Percentiles rank a stretch among this genome's conserved stretches.
These are phyloP conservation scores for Pimpla rufipes DNA, from an alignment of 2,888 invertebrate species.

Conservation along the genomic window DNA sequence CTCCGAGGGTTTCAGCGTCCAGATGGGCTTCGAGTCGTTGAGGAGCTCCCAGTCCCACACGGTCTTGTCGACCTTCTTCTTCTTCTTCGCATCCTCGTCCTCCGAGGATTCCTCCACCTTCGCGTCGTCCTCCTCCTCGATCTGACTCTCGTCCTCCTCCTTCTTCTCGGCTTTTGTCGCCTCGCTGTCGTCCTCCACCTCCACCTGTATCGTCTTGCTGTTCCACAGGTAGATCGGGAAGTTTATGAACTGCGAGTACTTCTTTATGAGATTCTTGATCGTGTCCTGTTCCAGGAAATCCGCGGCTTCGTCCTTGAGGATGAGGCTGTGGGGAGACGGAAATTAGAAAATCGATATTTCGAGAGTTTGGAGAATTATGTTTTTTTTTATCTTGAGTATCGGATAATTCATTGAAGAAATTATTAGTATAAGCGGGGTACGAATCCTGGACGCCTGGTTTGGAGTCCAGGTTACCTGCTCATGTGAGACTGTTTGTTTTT, in stretches of 20 bases:
- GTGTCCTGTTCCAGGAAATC: constrained; percentile 98
- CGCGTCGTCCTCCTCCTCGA: constrained; percentile 87
- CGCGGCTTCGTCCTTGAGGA: constrained; percentile 98
- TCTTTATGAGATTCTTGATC: constrained; percentile 95
- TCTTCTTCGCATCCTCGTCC: constrained; percentile 88
- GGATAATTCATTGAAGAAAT: no score
- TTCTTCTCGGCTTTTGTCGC: constrained; percentile 89
- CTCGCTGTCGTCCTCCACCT: constrained; percentile 87
- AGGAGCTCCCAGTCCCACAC: constrained; percentile 99
- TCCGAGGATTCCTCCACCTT: constrained; percentile 89
- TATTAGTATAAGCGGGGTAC: no score
- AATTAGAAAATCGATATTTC: constrained; percentile 71
- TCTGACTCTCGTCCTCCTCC: constrained; percentile 85
- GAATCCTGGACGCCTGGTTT: no score
- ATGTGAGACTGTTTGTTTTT: no score
- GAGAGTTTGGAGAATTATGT: not conserved
- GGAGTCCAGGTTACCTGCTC: no score
- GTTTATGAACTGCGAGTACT: constrained; percentile 99
- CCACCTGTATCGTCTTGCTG: constrained; percentile 87
- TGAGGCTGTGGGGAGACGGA: constrained; percentile 87
- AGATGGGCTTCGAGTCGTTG: constrained; percentile 99
- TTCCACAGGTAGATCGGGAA: constrained; percentile 99
- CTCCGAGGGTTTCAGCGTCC: constrained; percentile 96
- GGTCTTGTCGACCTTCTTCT: constrained; percentile 96
- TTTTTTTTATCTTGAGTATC: not conserved